Evolutionary conservation across 2,797 vertebrate species (phyloP).

Genomic region (Myioborus miniatus): DNA sequence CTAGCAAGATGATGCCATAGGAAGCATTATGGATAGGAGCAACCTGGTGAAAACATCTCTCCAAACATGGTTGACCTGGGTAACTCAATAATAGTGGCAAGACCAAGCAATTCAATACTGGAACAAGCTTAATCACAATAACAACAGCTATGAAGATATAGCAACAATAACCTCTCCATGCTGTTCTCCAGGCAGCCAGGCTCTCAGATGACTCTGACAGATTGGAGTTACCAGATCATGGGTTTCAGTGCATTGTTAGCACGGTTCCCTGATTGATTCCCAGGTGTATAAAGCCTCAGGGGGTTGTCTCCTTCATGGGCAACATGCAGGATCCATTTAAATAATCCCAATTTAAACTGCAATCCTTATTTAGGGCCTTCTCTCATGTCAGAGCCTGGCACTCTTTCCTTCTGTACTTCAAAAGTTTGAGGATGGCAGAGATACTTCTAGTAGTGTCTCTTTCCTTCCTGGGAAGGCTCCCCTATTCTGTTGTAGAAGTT

Average conservation of each 20-base stretch:
- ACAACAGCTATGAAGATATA: not conserved
- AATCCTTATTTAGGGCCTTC: not conserved
- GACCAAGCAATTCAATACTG: not conserved
- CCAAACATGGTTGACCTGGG: not conserved
- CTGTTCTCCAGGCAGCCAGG: not conserved
- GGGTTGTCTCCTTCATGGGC: not conserved
- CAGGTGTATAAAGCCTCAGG: not conserved
- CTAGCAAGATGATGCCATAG: not conserved
- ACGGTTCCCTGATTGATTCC: not conserved
- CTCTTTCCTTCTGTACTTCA: not conserved
- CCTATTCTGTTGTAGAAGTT: not conserved
- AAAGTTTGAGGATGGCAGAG: not conserved
- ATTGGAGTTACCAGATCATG: not conserved
- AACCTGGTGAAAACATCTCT: not conserved
- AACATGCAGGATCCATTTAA: not conserved
- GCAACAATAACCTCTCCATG: accelerated
- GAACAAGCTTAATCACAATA: not conserved
- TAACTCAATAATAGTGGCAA: not conserved
- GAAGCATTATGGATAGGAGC: not conserved
- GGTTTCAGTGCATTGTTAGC: not conserved
- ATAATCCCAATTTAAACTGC: not conserved
- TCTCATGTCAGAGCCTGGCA: not conserved
- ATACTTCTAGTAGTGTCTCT: not conserved
- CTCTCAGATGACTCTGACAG: not conserved
- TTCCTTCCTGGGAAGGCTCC: not conserved